phyloP scores from a whole-genome alignment of 2,113 vertebrate genomes.

The Semicossyphus pulcher region DNA sequence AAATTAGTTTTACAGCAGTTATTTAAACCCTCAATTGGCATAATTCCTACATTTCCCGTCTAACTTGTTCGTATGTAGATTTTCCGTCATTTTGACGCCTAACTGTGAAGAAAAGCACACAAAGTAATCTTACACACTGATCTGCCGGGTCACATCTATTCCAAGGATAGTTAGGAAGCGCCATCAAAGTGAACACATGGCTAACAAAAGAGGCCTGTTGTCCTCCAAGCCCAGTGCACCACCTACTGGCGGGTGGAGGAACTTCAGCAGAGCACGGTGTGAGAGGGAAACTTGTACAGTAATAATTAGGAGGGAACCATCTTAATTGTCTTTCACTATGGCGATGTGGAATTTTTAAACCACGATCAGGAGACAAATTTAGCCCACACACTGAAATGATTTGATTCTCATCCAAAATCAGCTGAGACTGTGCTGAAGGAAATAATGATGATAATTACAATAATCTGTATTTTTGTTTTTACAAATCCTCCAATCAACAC shows the following conservation, averaged over 20 bases:
- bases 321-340: slow-evolving; percentile 57
- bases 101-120: slow-evolving; percentile 26
- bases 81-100: neutral
- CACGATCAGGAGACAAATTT: slow-evolving; percentile 15
- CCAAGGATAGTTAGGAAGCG: slow-evolving; percentile 73
- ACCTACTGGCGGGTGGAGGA: slow-evolving; percentile 65
- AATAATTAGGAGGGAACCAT: slow-evolving; percentile 63
- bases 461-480: slow-evolving; percentile 12
- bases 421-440: neutral
- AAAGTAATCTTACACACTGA: slow-evolving; percentile 51
- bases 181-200: slow-evolving; percentile 77
- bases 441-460: neutral
- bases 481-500: slow-evolving; percentile 4
- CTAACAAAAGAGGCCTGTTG: slow-evolving; percentile 76
- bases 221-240: slow-evolving; percentile 69
- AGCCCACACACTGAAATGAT: slow-evolving; percentile 11
- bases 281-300: slow-evolving; percentile 34
- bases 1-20: slow-evolving; percentile 24
- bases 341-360: slow-evolving; percentile 14
- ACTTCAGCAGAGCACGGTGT: slow-evolving; percentile 22
- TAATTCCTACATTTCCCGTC: slow-evolving; percentile 8
- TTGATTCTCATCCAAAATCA: slow-evolving; percentile 15
- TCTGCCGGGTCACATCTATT: slow-evolving; percentile 68
- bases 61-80: slow-evolving; percentile 20
- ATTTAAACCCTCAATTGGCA: slow-evolving; percentile 22